Evolutionary conservation across 2,797 vertebrate species (phyloP).

Genomic region (Lagocephalus sceleratus): DNA sequence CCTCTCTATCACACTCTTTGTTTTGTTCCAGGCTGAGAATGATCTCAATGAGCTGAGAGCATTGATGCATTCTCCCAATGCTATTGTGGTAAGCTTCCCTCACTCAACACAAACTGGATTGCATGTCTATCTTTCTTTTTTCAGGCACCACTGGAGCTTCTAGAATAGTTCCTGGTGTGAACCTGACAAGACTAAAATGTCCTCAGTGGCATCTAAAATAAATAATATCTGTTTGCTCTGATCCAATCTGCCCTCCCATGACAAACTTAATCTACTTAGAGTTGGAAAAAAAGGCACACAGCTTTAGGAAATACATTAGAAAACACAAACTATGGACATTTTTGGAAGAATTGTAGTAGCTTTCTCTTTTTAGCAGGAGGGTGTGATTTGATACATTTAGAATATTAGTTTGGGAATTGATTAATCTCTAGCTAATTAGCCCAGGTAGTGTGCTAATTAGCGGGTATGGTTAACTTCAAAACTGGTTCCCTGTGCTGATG

Average conservation of each 20-base stretch:
- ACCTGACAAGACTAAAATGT: slow-evolving; percentile 15
- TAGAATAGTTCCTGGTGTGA: slow-evolving; percentile 49
- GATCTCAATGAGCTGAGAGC: slow-evolving; percentile 99
- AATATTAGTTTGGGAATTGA: background rate
- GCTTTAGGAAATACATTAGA: too few species aligned
- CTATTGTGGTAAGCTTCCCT: slow-evolving; percentile 93
- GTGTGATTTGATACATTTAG: too few species aligned
- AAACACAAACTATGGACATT: too few species aligned
- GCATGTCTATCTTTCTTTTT: slow-evolving; percentile 38
- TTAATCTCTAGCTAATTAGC: background rate
- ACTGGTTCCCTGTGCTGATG: slow-evolving; percentile 3
- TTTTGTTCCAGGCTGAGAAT: slow-evolving; percentile 91
- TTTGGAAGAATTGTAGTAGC: background rate
- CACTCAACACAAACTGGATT: slow-evolving; percentile 40
- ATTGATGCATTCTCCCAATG: slow-evolving; percentile 99
- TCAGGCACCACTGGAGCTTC: slow-evolving; percentile 48
- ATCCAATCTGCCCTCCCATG: background rate
- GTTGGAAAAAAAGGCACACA: too few species aligned
- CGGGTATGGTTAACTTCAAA: slow-evolving; percentile 18
- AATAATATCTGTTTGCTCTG: background rate
- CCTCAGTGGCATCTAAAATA: slow-evolving; percentile 14
- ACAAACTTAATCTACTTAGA: too few species aligned
- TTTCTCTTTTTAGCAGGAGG: background rate
- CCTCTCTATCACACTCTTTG: slow-evolving; percentile 61
- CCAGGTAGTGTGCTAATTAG: slow-evolving; percentile 23